Evolutionary conservation across 2,113 vertebrate species (phyloP).

Genomic region (Jacana jacana): DNA sequence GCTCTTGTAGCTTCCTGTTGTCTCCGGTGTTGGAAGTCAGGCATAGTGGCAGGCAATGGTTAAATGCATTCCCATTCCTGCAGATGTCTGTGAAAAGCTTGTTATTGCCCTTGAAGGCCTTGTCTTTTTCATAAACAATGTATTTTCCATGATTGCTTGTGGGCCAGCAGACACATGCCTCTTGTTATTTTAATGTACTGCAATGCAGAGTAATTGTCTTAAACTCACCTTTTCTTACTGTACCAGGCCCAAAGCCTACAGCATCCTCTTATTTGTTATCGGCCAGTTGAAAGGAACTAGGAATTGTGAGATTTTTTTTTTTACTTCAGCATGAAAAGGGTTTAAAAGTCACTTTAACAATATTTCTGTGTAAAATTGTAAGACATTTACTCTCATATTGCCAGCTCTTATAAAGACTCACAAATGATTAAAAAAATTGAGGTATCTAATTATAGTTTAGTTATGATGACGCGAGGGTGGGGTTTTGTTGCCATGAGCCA

Average conservation of each 20-base stretch:
- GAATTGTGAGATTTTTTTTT: background rate
- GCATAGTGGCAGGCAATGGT: background rate
- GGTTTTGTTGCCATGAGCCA: background rate
- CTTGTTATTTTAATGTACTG: background rate
- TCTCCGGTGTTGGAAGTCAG: background rate
- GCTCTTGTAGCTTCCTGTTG: background rate
- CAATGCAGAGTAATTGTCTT: background rate
- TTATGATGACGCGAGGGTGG: background rate
- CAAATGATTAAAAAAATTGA: rapidly evolving
- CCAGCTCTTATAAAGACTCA: background rate
- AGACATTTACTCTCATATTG: background rate
- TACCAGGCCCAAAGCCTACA: background rate
- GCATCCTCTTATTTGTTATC: background rate
- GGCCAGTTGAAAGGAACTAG: background rate
- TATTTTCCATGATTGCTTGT: background rate
- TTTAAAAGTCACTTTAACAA: background rate
- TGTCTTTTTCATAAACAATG: background rate
- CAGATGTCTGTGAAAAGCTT: background rate
- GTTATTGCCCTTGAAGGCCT: background rate
- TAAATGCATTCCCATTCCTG: background rate
- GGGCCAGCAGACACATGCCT: background rate
- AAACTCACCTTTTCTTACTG: background rate
- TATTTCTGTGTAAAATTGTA: background rate
- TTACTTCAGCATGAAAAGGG: background rate
- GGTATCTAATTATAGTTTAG: background rate